Conservation (phyloP, 2,797 vertebrate genomes). For the Eptatretus atami region DNA sequence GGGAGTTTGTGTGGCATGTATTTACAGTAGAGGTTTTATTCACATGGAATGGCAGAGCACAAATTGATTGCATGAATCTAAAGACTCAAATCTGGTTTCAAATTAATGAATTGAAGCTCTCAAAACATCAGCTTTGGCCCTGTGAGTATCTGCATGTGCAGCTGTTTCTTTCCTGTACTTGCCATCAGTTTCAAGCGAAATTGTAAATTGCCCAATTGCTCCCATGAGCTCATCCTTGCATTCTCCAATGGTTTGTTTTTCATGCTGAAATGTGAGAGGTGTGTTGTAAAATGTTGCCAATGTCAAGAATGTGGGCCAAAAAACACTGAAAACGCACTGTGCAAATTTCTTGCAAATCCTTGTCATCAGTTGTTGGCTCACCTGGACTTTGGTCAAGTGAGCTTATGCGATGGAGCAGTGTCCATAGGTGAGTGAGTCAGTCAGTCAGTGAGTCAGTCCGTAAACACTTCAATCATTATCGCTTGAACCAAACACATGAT, state of each 20-base stretch:
- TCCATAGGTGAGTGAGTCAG: no score
- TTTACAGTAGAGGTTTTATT: no score
- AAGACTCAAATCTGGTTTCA: background rate
- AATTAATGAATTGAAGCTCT: background rate
- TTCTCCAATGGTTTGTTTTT: background rate
- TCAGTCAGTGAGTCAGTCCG: no score
- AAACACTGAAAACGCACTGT: background rate
- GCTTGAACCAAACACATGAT: no score
- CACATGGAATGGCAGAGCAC: no score
- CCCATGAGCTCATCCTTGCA: background rate
- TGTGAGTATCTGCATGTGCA: background rate
- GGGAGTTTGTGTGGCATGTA: no score
- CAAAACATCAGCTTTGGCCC: background rate
- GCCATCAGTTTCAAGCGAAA: background rate
- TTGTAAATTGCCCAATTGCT: background rate
- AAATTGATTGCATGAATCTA: background rate
- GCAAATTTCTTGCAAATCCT: background rate
- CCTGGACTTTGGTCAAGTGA: no score
- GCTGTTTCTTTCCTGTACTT: conserved; percentile 2
- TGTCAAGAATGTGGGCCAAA: no score
- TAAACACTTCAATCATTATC: no score
- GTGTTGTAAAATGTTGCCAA: background rate
- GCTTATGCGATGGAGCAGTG: no score
- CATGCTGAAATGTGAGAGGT: background rate
- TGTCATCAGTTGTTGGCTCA: background rate